Evolutionary conservation across 2,888 invertebrate genomes (phyloP).

Genomic region (Conistra vaccinii): DNA sequence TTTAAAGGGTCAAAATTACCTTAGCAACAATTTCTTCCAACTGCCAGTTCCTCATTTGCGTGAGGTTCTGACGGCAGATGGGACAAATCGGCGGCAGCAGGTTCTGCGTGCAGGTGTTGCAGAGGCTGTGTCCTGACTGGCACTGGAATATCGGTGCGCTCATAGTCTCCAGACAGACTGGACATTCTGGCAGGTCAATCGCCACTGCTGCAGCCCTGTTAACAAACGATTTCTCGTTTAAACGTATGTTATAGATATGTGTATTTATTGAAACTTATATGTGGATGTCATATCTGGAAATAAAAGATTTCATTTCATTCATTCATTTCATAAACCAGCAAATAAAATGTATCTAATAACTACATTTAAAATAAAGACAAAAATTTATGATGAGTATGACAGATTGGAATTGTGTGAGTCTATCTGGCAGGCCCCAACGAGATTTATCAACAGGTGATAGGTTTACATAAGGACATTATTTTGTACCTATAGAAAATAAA

Average conservation of each 20-base stretch:
- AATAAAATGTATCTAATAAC: not conserved
- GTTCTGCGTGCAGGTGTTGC: conserved; percentile 78
- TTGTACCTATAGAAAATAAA: no score
- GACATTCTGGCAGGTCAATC: conserved; percentile 84
- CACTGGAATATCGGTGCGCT: conserved; percentile 85
- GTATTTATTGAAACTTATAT: no score
- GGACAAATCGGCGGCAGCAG: conserved; percentile 82
- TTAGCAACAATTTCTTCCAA: conserved; percentile 83
- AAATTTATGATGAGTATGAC: no score
- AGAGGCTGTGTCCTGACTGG: conserved; percentile 85
- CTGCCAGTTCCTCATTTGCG: conserved; percentile 86
- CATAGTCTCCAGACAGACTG: conserved; percentile 84
- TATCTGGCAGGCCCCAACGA: no score
- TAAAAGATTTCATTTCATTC: no score
- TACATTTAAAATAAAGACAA: not conserved
- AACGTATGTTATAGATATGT: no score
- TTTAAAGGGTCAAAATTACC: conserved; percentile 66
- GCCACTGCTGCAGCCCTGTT: conserved; percentile 64
- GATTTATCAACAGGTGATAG: no score
- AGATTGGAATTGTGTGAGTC: no score
- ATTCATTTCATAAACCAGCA: no score
- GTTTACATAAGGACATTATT: no score
- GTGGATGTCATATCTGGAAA: no score
- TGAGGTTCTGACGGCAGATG: conserved; percentile 85
- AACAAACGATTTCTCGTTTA: not conserved